A percentile compares a stretch with the other conserved stretches of the same genome.
phyloP scores from a whole-genome alignment of 1,140 invertebrate species.

The Rhopalosiphum padi region DNA sequence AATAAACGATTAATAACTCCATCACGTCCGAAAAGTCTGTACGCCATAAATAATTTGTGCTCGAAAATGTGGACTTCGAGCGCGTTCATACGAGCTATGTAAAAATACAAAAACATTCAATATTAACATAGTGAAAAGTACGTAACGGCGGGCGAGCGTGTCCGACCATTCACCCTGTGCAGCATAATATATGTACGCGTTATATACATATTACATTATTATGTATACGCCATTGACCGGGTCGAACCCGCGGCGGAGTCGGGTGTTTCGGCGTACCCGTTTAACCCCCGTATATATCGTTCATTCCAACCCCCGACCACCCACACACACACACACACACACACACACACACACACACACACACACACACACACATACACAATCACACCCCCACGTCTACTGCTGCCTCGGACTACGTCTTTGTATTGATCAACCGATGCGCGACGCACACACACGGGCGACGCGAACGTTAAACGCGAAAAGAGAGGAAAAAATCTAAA shows the following conservation, averaged over 20 bases:
- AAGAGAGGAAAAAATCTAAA: neutral
- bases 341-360: neutral
- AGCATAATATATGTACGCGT: neutral
- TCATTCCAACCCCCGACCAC: neutral
- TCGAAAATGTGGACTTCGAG: neutral
- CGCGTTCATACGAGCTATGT: too few relatives aligned
- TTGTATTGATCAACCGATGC: constrained; percentile 56
- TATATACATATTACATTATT: neutral
- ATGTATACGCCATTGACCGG: neutral
- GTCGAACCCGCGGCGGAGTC: neutral
- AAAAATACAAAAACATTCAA: neutral
- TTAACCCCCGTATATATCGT: neutral
- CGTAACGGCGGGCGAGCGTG: neutral
- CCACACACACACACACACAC: too few relatives aligned
- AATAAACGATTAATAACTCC: neutral
- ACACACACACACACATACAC: neutral
- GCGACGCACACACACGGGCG: constrained; percentile 10
- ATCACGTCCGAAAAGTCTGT: too few relatives aligned
- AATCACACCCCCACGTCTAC: neutral
- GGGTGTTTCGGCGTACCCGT: constrained; percentile 6
- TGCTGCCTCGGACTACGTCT: constrained; percentile 22
- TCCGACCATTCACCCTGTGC: neutral
- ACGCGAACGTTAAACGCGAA: constrained; percentile 9
- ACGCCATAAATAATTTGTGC: too few relatives aligned
- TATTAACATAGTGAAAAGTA: neutral